These are phyloP conservation scores for Varanus komodoensis DNA, from an alignment of 2,113 vertebrate species.

Conservation along the genomic window DNA sequence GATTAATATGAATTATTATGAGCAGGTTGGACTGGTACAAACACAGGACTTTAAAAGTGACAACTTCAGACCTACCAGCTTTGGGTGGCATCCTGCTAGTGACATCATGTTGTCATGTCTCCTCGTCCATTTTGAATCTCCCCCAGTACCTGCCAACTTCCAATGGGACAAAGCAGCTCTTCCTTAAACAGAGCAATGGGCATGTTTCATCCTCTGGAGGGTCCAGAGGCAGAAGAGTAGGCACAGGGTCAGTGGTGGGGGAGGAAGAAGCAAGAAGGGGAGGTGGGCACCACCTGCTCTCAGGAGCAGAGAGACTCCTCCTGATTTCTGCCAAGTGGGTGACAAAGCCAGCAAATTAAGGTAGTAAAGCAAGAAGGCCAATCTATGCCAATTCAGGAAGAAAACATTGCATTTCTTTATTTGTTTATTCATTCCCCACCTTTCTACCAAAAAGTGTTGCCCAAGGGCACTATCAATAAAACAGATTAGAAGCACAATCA, in stretches of 20 bases:
- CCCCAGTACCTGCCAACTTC: not conserved
- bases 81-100: not conserved
- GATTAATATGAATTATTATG: conserved; percentile 64
- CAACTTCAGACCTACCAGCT: not conserved
- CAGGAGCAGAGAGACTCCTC: not conserved
- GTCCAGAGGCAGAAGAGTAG: not conserved
- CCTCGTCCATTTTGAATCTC: not conserved
- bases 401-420: not conserved
- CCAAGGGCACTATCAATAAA: no score
- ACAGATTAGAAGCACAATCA: no score
- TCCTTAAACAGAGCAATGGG: not conserved
- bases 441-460: no score
- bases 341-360: not conserved
- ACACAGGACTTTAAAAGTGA: conserved; percentile 53
- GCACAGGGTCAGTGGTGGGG: not conserved
- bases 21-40: conserved; percentile 38
- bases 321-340: not conserved
- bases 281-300: not conserved
- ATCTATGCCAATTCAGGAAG: not conserved
- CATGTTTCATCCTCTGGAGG: not conserved
- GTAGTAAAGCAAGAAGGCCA: not conserved
- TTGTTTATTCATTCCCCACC: no score
- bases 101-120: not conserved
- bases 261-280: not conserved
- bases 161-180: not conserved